A percentile compares a stretch with the other conserved stretches of the same genome.
These are phyloP conservation scores for Hestina assimilis DNA, from an alignment of 1,140 invertebrate genomes.

Conservation along the genomic window DNA sequence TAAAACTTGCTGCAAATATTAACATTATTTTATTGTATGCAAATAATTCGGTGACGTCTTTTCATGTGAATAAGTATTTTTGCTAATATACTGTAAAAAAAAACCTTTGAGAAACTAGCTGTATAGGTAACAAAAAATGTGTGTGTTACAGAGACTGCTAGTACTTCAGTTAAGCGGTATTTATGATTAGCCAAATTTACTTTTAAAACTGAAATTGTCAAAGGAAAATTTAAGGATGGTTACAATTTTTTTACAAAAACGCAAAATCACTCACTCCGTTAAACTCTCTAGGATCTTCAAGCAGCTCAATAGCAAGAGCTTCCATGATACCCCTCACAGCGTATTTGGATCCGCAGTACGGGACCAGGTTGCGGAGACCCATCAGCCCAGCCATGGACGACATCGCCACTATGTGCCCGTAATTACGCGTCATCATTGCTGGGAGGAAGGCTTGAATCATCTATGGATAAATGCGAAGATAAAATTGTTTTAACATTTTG, in stretches of 20 bases:
- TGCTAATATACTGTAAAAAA: no score
- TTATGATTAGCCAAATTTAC: no score
- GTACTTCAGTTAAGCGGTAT: no score
- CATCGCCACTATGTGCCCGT: slow-evolving; percentile 89
- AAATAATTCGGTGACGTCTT: no score
- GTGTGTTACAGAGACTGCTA: no score
- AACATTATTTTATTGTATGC: no score
- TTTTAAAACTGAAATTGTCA: no score
- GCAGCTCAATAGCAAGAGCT: slow-evolving; percentile 83
- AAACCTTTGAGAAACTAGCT: no score
- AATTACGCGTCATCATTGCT: slow-evolving; percentile 84
- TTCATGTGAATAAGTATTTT: no score
- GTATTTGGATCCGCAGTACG: slow-evolving; percentile 90
- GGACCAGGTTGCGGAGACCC: slow-evolving; percentile 85
- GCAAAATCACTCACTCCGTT: slow-evolving; percentile 41
- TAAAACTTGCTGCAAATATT: no score
- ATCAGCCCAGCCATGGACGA: slow-evolving; percentile 88
- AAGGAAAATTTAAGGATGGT: no score
- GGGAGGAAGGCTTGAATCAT: slow-evolving; percentile 87
- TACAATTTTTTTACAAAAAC: not conserved
- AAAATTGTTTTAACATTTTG: not conserved
- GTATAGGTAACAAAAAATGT: no score
- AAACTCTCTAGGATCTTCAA: slow-evolving; percentile 65
- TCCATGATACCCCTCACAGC: slow-evolving; percentile 89
- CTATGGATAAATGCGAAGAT: slow-evolving; percentile 54